These are phyloP conservation scores for Pocillopora verrucosa DNA, from an alignment of 64 coral and sea anemone species.

Conservation along the genomic window DNA sequence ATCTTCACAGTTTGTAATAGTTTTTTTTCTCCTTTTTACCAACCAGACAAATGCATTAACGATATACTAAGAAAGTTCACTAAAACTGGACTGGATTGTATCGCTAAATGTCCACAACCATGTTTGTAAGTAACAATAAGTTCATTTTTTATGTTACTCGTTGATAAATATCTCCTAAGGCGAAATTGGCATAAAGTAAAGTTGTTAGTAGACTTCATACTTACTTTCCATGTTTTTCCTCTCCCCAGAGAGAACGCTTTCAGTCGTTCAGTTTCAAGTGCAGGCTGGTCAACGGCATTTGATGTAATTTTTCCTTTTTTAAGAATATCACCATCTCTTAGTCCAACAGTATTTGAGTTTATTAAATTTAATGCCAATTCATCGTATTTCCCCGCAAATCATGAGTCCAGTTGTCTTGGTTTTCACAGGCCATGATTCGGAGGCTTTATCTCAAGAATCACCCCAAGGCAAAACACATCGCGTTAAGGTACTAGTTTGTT, in stretches of 20 bases:
- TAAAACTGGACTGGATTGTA: neutral
- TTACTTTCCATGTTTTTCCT: neutral
- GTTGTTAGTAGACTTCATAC: no score
- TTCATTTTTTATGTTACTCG: no score
- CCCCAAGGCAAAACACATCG: no score
- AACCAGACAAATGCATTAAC: conserved; percentile 16
- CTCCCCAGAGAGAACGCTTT: conserved; percentile 21
- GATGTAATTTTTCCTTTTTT: neutral
- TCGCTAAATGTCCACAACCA: conserved; percentile 25
- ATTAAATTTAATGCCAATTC: no score
- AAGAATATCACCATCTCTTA: neutral
- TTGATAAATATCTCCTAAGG: no score
- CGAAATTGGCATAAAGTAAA: no score
- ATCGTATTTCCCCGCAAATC: no score
- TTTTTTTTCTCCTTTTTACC: neutral
- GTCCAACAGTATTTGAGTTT: neutral
- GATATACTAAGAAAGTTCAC: conserved; percentile 3
- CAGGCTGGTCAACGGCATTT: conserved; percentile 24
- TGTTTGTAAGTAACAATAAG: conserved; percentile 4
- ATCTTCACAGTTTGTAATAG: neutral
- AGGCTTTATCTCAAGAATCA: no score
- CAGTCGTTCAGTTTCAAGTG: conserved; percentile 18
- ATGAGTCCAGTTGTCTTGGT: no score
- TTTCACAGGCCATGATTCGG: no score
- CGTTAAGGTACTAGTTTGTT: no score